Conservation (phyloP, 2,113 vertebrate genomes). For the Rhabdornis inornatus region DNA sequence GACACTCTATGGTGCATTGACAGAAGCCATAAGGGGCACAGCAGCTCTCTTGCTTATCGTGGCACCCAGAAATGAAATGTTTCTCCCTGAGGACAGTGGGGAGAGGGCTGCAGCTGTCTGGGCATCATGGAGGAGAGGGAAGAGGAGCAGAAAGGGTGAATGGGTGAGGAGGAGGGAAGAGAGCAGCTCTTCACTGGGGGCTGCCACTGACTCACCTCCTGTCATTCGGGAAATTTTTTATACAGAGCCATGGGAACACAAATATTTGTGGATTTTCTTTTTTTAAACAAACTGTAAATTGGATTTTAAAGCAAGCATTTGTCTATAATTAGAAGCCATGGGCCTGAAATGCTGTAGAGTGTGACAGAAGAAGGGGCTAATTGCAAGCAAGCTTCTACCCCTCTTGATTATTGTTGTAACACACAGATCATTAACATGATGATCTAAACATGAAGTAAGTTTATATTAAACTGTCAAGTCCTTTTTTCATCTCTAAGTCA, state of each 20-base stretch:
- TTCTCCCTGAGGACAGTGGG: background rate
- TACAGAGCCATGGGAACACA: background rate
- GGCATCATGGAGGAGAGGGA: fast-evolving
- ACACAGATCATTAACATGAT: background rate
- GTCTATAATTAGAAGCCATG: constrained; percentile 28
- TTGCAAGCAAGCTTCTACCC: background rate
- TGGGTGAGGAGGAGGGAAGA: background rate
- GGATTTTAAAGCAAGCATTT: background rate
- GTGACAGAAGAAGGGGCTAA: constrained; percentile 11
- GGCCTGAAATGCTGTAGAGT: background rate
- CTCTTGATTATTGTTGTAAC: constrained; percentile 41
- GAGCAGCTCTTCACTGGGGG: background rate
- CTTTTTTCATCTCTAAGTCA: constrained; percentile 3
- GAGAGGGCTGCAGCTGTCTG: background rate
- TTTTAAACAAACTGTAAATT: background rate
- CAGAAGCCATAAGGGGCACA: background rate
- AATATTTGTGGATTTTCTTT: background rate
- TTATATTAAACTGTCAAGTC: constrained; percentile 14
- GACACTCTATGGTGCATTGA: background rate
- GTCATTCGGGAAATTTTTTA: fast-evolving
- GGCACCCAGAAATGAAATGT: background rate
- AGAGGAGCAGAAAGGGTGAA: background rate
- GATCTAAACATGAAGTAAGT: background rate
- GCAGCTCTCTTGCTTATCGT: background rate
- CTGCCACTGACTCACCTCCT: background rate